Conservation (phyloP, 1,140 invertebrate genomes). For the Habropoda laboriosa region DNA sequence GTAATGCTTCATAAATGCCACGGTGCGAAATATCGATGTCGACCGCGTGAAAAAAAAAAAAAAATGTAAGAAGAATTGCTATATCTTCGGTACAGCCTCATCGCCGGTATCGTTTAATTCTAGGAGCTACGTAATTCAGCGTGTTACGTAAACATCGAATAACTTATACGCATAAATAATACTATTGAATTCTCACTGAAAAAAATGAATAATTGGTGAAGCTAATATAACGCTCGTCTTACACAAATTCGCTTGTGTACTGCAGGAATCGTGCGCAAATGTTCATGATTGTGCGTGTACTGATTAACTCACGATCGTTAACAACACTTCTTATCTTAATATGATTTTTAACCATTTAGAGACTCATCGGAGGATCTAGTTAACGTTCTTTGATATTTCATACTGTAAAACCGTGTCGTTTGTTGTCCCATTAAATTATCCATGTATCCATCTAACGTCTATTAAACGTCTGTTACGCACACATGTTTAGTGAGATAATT, state of each 20-base stretch:
- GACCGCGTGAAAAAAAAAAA: background rate
- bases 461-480: no score
- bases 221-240: background rate
- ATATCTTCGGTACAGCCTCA: constrained; percentile 22
- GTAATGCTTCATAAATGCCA: background rate
- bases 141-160: background rate
- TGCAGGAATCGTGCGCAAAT: background rate
- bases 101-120: background rate
- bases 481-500: no score
- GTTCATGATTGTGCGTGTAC: background rate
- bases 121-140: background rate
- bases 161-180: constrained; percentile 5
- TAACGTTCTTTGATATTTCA: background rate
- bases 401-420: no score
- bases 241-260: background rate
- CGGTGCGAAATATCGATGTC: background rate
- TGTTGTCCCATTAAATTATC: no score
- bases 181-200: background rate
- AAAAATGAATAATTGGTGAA: background rate
- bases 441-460: no score
- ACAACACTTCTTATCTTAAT: background rate
- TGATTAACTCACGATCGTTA: background rate
- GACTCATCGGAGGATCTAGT: background rate
- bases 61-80: background rate
- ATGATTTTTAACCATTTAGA: background rate